Evolutionary conservation across 2,113 vertebrate genomes (phyloP), one percentile per base, ranked within the genome.

Genomic region (Austrofundulus limnaeus): DNA sequence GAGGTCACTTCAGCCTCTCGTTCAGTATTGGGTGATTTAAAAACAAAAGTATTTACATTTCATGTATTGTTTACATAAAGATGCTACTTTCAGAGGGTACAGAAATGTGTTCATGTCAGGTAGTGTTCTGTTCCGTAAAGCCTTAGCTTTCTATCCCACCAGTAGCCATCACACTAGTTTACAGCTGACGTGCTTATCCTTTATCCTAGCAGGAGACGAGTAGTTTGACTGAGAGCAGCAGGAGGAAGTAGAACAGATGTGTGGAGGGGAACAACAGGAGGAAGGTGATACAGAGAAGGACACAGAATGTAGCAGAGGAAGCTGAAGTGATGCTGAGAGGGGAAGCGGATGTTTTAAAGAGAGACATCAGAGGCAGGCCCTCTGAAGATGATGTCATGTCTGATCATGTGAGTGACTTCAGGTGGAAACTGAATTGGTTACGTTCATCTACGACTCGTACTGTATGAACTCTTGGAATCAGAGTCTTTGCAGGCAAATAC

Each of bases 61-160:
- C 75, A 64, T 82, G 68, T 84, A 61, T 85, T 92, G 94, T 94
- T 95, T 94, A 91, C 93, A 90, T 85, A 84, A 76, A 37, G 79
- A 87, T 78, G 85, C 53, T 66, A 90, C 81, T 89, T 87, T 85
- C 68, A 87, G 77, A 93, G 90, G 91, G 92, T 93, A 91, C 92
- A 81, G 80, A 80, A 72, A 71, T 61, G 66, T 70, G 65, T 75
- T 84, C 74, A 72, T 72, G 88, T 92, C 82, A 90, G 88, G 72
- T 90, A 85, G 87, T 85, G 67, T 63, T 23, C 58, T 70, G 67
- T 42, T 34, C 67, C 71, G 28, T 28, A 28, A 28, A 28, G 28
- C 28, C 31, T 34, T 34, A 78, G 69, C 64, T 84, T 86, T 69
- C 78, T 66, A 43, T 67, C 79, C 66, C 72, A 48, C 0, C 2